Base-by-base conservation (phyloP, 2,113 vertebrate genomes). In the Cichladusa arquata region DNA sequence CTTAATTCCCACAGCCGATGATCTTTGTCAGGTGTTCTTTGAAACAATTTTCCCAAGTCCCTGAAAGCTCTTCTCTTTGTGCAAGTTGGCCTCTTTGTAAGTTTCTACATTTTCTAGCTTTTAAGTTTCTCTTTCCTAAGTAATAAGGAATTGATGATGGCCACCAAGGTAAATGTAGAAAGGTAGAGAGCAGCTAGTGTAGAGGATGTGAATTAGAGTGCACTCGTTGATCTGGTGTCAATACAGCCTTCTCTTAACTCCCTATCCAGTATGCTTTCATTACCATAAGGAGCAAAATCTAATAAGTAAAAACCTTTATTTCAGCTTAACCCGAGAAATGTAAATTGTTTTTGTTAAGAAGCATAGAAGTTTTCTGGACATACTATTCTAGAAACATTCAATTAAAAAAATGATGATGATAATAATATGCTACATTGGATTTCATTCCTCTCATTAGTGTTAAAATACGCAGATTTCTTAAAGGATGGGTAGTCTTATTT, bases 351-450 rank as follows among this genome's bases (percentile, higher is more conserved):
- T 62, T 33, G 66, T 54, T n/a, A 64, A 22, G 53, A 69, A 60
- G 26, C 9, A 80, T 0, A 26, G 10, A 56, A 14, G 0, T 86
- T 83, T 91, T 91, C 40, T 65, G 36, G 22, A 86, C 9, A 38
- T 60, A 83, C 44, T 34, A 29, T 23, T 69, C n/a, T 42, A 72
- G 67, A 86, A 83, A 38, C 1, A 36, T 50, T 74, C 25, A 4
- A 61, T 28, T 13, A 4, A 19, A 88, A 79, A 40, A 28, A 3
- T 14, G 0, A 8, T 40, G 0, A 15, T 38, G 0, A 57, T 38
- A 47, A 23, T 40, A 36, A 51, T 14, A 23, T 11, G 3, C 69
- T 65, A 47, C 5, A 11, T 19, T 78, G 28, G 14, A 22, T 64
- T 89, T 73, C 1, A 53, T 78, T 84, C 18, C 14, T 65, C 19